Percentiles rank a stretch among this genome's conserved stretches.
Evolutionary conservation across 2,888 invertebrate genomes (phyloP).

Genomic region (Onchidella celtica): DNA sequence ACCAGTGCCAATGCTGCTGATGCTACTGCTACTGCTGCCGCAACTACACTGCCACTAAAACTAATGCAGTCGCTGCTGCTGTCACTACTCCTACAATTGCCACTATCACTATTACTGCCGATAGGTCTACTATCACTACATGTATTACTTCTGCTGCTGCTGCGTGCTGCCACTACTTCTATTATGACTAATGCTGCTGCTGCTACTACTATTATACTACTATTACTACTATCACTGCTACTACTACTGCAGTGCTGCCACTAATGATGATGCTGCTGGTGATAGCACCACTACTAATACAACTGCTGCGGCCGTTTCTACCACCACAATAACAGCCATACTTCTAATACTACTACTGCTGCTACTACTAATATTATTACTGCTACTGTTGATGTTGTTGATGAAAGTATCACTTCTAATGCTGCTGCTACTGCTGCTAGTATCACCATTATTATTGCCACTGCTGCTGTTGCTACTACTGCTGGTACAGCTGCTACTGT

Average conservation of each 20-base stretch:
- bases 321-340: background rate
- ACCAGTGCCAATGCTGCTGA: background rate
- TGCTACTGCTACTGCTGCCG: background rate
- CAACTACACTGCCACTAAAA: too few species aligned
- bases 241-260: background rate
- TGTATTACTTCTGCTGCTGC: background rate
- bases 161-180: background rate
- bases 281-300: background rate
- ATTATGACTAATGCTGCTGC: background rate
- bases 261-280: background rate
- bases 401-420: slow-evolving; percentile 30
- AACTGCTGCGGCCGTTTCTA: background rate
- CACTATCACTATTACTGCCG: background rate
- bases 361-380: background rate
- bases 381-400: background rate
- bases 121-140: background rate
- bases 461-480: slow-evolving; percentile 15
- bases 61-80: too few species aligned
- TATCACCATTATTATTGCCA: slow-evolving; percentile 28
- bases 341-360: background rate
- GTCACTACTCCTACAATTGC: background rate
- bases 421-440: slow-evolving; percentile 36
- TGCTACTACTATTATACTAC: background rate
- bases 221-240: background rate
- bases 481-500: too few species aligned